phyloP scores from a whole-genome alignment of 2,888 invertebrate genomes.

The Agrochola macilenta region DNA sequence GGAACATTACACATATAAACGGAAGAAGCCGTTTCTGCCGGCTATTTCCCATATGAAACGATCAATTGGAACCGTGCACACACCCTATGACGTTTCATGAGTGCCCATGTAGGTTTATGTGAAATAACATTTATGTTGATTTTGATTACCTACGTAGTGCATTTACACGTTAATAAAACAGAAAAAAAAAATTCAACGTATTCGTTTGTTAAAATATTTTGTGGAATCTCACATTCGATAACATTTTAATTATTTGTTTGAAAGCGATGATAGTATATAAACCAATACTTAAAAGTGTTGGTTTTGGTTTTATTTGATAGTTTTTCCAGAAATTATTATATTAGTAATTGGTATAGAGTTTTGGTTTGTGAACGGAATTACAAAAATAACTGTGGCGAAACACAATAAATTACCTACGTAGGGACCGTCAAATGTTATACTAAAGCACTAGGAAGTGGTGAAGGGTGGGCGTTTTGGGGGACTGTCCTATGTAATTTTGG shows the following conservation, averaged over 20 bases:
- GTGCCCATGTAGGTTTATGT: neutral
- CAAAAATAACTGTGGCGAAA: neutral
- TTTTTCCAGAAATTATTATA: neutral
- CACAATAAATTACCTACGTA: no score
- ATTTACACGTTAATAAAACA: neutral
- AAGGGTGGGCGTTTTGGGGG: no score
- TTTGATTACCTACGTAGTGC: neutral
- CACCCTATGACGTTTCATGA: neutral
- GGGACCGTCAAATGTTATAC: neutral
- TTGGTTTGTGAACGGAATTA: neutral
- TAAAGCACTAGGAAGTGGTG: no score
- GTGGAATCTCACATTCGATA: neutral
- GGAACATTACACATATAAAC: no score
- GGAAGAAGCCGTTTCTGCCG: neutral
- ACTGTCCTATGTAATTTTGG: no score
- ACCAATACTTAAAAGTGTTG: no score
- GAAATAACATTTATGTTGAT: neutral
- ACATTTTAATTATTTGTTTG: neutral
- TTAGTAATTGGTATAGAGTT: neutral
- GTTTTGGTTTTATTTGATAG: neutral
- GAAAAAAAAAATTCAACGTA: neutral
- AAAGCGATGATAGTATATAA: neutral
- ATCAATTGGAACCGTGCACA: neutral
- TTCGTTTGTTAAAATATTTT: neutral
- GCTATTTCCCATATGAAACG: neutral